phyloP scores from a whole-genome alignment of 1,140 invertebrate species.

The Drosophila tristis region DNA sequence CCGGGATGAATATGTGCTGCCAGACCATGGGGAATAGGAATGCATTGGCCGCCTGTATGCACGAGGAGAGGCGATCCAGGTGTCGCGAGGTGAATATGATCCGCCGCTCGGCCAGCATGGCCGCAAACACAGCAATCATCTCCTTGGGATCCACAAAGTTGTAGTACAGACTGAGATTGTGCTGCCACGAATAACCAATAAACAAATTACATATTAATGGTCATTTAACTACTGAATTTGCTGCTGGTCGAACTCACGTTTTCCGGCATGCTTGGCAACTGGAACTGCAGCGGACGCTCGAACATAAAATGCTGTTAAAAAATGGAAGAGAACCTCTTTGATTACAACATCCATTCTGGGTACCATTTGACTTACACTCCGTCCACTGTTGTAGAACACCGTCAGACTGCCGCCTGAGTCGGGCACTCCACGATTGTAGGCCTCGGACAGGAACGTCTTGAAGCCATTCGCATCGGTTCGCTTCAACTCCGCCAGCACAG shows the following conservation, averaged over 20 bases:
- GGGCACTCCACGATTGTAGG: conserved; percentile 88
- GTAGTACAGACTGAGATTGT: conserved; percentile 98
- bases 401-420: conserved; percentile 85
- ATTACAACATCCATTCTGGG: background rate
- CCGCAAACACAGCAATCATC: conserved; percentile 97
- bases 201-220: conserved; percentile 11
- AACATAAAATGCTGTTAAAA: conserved; percentile 89
- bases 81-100: conserved; percentile 95
- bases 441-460: conserved; percentile 87
- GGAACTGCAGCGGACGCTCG: conserved; percentile 90
- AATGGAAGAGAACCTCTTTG: conserved; percentile 6
- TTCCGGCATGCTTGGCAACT: conserved; percentile 96
- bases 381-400: conserved; percentile 86
- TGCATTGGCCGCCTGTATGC: conserved; percentile 96
- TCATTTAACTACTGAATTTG: background rate
- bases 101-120: conserved; percentile 95
- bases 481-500: conserved; percentile 64
- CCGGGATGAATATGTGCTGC: conserved; percentile 99
- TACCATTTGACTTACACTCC: conserved; percentile 84
- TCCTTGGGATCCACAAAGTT: conserved; percentile 95
- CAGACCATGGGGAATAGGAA: conserved; percentile 98
- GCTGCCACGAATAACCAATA: conserved; percentile 87
- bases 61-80: conserved; percentile 94
- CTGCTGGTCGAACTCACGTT: conserved; percentile 90
- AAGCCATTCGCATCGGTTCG: conserved; percentile 73